Evolutionary conservation across 2,797 vertebrate species (phyloP).

Genomic region (Argentina silus): DNA sequence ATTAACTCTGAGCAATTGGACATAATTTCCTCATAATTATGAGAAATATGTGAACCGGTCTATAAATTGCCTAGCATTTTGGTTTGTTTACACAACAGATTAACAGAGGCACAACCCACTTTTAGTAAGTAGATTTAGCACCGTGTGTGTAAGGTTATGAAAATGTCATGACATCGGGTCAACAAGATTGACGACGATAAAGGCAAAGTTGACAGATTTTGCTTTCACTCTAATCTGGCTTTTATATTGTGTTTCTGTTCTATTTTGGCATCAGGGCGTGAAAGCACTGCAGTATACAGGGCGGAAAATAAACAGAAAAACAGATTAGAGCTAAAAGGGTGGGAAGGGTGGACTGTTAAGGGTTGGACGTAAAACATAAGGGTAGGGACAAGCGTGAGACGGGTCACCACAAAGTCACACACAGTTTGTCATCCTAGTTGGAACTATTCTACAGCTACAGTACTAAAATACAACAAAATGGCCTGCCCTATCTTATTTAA

Average conservation of each 20-base stretch:
- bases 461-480: too few relatives aligned
- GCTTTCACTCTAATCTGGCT: slow-evolving; percentile 72
- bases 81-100: slow-evolving; percentile 67
- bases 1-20: slow-evolving; percentile 44
- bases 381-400: slow-evolving; percentile 38
- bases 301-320: slow-evolving; percentile 52
- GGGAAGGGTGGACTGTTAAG: neutral
- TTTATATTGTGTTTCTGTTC: slow-evolving; percentile 57
- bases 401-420: slow-evolving; percentile 15
- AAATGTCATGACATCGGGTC: slow-evolving; percentile 64
- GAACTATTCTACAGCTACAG: neutral
- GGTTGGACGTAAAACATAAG: neutral
- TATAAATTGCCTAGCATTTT: slow-evolving; percentile 65
- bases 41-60: slow-evolving; percentile 53
- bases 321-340: slow-evolving; percentile 51
- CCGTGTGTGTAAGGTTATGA: slow-evolving; percentile 58
- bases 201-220: slow-evolving; percentile 68
- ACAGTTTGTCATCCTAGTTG: neutral
- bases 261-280: slow-evolving; percentile 42
- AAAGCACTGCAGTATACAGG: slow-evolving; percentile 36
- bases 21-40: slow-evolving; percentile 40
- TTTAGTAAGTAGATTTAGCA: slow-evolving; percentile 60
- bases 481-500: too few relatives aligned
- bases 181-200: slow-evolving; percentile 56
- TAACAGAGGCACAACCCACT: slow-evolving; percentile 49